A percentile compares a stretch with the other conserved stretches of the same genome.
Evolutionary conservation across 1,140 invertebrate species (phyloP).

Genomic region (Drosophila rufa): DNA sequence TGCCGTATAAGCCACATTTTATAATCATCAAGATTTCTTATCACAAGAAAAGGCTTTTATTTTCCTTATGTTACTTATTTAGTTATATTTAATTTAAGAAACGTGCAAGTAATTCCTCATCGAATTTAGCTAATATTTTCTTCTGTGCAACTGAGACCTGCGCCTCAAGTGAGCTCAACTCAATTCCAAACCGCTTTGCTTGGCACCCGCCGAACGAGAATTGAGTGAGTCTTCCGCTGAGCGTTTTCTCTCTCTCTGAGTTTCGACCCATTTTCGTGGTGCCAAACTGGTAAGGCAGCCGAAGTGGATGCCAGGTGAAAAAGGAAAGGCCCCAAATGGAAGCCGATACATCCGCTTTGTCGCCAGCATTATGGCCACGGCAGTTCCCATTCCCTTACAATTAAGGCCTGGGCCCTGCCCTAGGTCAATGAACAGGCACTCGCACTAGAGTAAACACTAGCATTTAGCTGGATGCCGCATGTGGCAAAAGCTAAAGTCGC

Average conservation of each 20-base stretch:
- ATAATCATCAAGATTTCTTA: not conserved
- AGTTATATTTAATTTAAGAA: not conserved
- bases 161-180: conserved; percentile 4
- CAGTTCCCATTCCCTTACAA: conserved; percentile 32
- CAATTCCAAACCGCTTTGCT: conserved; percentile 16
- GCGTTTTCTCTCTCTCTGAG: conserved; percentile 12
- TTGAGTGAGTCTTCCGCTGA: conserved; percentile 18
- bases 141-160: not conserved
- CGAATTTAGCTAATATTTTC: not conserved
- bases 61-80: not conserved
- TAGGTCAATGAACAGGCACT: conserved; percentile 64
- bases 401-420: conserved; percentile 37
- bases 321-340: conserved; percentile 57
- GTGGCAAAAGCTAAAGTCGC: conserved; percentile 58
- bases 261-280: conserved; percentile 46
- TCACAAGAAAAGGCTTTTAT: too few relatives aligned
- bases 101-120: too few relatives aligned
- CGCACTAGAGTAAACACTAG: conserved; percentile 39
- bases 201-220: conserved; percentile 35
- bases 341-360: conserved; percentile 44
- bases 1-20: not conserved
- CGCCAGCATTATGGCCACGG: conserved; percentile 16
- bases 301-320: conserved; percentile 17
- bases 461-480: conserved; percentile 39
- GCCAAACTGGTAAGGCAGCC: conserved; percentile 48